phyloP scores from a whole-genome alignment of 2,797 vertebrate species.

The Rhabdophis nuchalis region DNA sequence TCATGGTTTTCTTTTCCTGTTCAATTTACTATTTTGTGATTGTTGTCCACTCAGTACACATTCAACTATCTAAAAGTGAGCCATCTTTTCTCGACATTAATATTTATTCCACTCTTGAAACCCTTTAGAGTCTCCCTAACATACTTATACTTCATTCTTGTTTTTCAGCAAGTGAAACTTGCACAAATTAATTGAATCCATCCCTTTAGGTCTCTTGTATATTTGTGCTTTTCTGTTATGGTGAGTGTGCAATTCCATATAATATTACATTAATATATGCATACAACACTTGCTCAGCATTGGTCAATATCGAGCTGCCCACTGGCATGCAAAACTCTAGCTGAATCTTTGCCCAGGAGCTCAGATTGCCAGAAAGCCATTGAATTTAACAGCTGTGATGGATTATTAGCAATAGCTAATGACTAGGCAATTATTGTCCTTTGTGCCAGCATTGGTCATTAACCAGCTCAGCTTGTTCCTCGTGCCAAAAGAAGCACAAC shows the following conservation, averaged over 20 bases:
- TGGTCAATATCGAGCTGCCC: neutral
- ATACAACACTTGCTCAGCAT: neutral
- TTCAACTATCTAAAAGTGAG: neutral
- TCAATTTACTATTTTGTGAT: neutral
- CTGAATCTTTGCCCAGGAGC: neutral
- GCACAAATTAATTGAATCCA: neutral
- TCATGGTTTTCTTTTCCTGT: neutral
- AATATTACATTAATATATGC: neutral
- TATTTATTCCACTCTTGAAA: neutral
- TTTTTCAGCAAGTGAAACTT: neutral
- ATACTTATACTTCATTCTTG: neutral
- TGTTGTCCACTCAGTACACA: neutral
- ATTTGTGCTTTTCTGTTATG: neutral
- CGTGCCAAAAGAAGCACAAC: neutral
- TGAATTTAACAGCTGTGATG: neutral
- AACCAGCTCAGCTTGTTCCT: neutral
- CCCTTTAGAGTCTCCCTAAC: neutral
- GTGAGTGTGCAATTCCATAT: neutral
- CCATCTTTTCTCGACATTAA: neutral
- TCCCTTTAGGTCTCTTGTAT: neutral
- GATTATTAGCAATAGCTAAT: conserved; percentile 6
- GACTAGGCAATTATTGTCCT: neutral
- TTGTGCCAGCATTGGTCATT: neutral
- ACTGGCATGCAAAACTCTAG: neutral
- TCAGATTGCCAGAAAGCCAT: neutral